Conservation (phyloP, 2,113 vertebrate genomes). For the Salminus brasiliensis region DNA sequence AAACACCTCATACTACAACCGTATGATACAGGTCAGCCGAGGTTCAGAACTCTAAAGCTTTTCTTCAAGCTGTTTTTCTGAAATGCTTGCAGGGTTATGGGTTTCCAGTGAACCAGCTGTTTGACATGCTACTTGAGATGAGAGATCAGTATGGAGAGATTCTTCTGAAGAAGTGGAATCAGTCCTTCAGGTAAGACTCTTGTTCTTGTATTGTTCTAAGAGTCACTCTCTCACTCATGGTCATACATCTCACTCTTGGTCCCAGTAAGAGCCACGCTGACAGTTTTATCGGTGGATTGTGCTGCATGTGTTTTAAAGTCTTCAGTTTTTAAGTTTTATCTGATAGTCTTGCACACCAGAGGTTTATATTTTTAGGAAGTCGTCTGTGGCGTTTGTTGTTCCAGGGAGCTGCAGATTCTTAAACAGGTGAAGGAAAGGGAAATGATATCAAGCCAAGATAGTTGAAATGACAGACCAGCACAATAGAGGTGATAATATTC, state of each 20-base stretch:
- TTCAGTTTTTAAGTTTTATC: not conserved
- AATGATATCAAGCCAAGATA: slow-evolving; percentile 6
- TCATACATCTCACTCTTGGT: not conserved
- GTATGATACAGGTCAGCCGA: too few relatives aligned
- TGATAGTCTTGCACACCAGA: slow-evolving; percentile 1
- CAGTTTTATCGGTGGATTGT: not conserved
- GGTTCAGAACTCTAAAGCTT: not conserved
- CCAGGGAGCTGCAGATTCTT: not conserved
- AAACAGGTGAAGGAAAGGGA: not conserved
- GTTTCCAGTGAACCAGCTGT: slow-evolving; percentile 93
- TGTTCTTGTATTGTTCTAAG: too few relatives aligned
- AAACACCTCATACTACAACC: too few relatives aligned
- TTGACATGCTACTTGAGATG: slow-evolving; percentile 96
- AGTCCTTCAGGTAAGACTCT: slow-evolving; percentile 84
- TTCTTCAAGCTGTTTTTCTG: not conserved
- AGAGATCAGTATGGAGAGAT: slow-evolving; percentile 96
- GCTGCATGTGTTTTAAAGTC: not conserved
- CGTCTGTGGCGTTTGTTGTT: not conserved
- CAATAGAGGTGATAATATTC: slow-evolving; percentile 38
- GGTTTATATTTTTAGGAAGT: not conserved
- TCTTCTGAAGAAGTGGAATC: slow-evolving; percentile 92
- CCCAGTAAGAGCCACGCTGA: not conserved
- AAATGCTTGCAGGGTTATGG: slow-evolving; percentile 87
- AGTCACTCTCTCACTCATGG: not conserved
- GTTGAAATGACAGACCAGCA: slow-evolving; percentile 29